These are phyloP conservation scores for Thinocorus orbignyianus DNA, from an alignment of 2,113 vertebrate genomes.

Conservation along the genomic window DNA sequence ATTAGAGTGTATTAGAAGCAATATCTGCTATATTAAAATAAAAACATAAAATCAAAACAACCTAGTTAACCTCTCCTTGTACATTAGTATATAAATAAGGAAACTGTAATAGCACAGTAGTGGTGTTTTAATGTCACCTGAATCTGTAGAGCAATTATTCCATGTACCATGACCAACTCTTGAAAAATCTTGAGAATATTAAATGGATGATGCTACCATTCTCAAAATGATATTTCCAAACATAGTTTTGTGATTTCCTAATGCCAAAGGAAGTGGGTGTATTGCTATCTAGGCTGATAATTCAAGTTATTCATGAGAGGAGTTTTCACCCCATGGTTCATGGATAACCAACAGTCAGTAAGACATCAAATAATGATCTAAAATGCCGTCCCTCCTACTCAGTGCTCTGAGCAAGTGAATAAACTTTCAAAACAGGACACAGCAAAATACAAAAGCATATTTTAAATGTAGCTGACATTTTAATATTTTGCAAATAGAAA, in stretches of 20 bases:
- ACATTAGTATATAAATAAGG: neutral
- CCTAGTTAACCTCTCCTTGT: neutral
- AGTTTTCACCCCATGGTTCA: neutral
- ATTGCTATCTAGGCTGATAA: neutral
- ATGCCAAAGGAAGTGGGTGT: neutral
- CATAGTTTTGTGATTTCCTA: neutral
- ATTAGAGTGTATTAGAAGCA: neutral
- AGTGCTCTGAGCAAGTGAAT: neutral
- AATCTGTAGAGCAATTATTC: neutral
- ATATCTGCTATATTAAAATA: neutral
- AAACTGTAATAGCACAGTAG: neutral
- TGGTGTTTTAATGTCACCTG: neutral
- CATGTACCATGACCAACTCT: neutral
- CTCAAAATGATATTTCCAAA: neutral
- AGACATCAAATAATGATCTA: neutral
- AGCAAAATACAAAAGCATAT: neutral
- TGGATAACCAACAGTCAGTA: neutral
- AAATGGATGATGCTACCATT: neutral
- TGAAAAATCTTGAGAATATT: neutral
- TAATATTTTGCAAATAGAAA: neutral
- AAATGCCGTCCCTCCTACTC: neutral
- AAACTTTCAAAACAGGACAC: neutral
- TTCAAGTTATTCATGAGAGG: neutral
- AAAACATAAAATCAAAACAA: neutral
- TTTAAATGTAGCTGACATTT: neutral